Evolutionary conservation across 2,113 vertebrate genomes (phyloP).

Genomic region (Pithys albifrons): DNA sequence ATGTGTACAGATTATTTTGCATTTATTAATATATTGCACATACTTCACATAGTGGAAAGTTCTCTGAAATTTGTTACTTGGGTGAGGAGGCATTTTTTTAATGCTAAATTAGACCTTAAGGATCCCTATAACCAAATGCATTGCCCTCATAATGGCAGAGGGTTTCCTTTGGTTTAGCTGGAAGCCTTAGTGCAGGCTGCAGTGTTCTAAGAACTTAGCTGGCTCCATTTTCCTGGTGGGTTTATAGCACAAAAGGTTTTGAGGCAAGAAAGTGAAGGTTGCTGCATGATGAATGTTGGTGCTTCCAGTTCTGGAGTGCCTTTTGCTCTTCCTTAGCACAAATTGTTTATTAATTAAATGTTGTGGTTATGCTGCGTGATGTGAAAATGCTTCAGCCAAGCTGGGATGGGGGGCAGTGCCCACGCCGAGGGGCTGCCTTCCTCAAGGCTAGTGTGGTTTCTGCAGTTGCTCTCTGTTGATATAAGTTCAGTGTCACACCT

Average conservation of each 20-base stretch:
- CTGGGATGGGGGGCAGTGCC: background rate
- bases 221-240: background rate
- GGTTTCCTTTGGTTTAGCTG: background rate
- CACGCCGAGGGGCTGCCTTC: background rate
- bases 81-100: background rate
- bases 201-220: background rate
- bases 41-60: background rate
- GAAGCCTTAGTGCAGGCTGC: background rate
- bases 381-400: background rate
- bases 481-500: background rate
- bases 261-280: background rate
- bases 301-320: background rate
- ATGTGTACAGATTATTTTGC: background rate
- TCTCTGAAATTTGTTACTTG: background rate
- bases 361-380: accelerated
- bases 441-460: background rate
- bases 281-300: background rate
- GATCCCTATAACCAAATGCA: background rate
- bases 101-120: background rate
- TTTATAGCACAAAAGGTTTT: background rate
- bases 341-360: background rate
- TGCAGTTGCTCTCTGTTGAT: background rate
- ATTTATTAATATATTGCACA: background rate
- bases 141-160: background rate
- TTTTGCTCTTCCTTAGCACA: background rate